Percentiles rank a stretch among this genome's conserved stretches.
phyloP scores from a whole-genome alignment of 30 jellyfish, hydroid and myxozoan genomes.

The Aurelia aurita complex sp. Pacific region DNA sequence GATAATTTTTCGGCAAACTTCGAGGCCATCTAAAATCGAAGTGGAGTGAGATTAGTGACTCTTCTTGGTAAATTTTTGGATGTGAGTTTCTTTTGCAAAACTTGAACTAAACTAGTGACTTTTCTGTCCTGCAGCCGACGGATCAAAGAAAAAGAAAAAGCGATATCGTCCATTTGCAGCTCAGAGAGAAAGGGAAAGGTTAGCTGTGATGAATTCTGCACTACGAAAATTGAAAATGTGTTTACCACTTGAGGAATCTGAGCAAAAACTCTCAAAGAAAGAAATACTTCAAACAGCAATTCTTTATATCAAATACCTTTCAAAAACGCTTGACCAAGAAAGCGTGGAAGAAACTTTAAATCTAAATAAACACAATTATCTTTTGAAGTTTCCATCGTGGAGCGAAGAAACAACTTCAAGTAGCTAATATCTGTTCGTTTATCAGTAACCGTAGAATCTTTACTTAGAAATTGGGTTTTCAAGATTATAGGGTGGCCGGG shows the following conservation, averaged over 20 bases:
- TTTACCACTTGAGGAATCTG: slow-evolving; percentile 31
- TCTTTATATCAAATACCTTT: slow-evolving; percentile 43
- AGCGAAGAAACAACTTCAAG: too few species aligned
- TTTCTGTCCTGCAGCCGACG: neutral
- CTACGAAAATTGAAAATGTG: slow-evolving; percentile 22
- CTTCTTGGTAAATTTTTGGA: too few species aligned
- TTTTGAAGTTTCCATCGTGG: too few species aligned
- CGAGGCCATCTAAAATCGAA: too few species aligned
- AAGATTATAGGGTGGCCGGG: too few species aligned
- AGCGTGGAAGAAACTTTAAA: slow-evolving; percentile 9
- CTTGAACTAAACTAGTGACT: too few species aligned
- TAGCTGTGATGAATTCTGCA: slow-evolving; percentile 56
- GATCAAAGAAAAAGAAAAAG: slow-evolving; percentile 34
- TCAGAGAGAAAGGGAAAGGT: slow-evolving; percentile 53
- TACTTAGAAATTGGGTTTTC: too few species aligned
- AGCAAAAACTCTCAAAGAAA: slow-evolving; percentile 54
- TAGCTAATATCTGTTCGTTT: too few species aligned
- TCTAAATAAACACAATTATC: slow-evolving; percentile 5
- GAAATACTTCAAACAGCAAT: slow-evolving; percentile 36
- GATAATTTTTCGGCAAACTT: too few species aligned
- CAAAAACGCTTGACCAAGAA: slow-evolving; percentile 12
- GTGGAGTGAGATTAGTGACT: too few species aligned
- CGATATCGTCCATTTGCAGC: slow-evolving; percentile 73
- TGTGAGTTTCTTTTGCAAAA: too few species aligned
- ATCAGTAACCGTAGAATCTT: too few species aligned